Percentiles rank a stretch among this genome's conserved stretches.
These are phyloP conservation scores for Zosterops hypoxanthus DNA, from an alignment of 2,113 vertebrate species.

Conservation along the genomic window DNA sequence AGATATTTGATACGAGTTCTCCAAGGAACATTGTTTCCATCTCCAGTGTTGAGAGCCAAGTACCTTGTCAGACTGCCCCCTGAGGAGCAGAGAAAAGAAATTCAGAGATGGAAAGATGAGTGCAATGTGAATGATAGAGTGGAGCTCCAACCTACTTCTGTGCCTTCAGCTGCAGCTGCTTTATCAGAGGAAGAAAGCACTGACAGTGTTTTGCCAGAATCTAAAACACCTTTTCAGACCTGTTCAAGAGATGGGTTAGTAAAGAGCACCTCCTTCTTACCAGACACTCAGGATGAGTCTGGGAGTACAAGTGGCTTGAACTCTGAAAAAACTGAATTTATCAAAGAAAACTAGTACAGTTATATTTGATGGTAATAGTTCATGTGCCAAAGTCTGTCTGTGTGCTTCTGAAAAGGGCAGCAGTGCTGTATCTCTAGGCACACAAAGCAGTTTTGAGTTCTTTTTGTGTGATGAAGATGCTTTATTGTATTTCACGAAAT, in stretches of 20 bases:
- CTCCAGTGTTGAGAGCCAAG: conserved; percentile 68
- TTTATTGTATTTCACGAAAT: not conserved
- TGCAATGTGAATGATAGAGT: not conserved
- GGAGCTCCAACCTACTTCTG: not conserved
- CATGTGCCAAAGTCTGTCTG: not conserved
- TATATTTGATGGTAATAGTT: not conserved
- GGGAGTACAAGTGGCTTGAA: not conserved
- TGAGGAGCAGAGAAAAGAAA: conserved; percentile 26
- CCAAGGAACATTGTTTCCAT: conserved; percentile 74
- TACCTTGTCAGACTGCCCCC: conserved; percentile 59
- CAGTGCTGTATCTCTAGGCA: not conserved
- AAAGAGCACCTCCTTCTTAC: not conserved
- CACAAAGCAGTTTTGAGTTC: not conserved
- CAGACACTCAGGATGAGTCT: not conserved
- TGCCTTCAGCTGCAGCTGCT: not conserved
- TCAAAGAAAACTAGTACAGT: not conserved
- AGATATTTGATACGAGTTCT: conserved; percentile 81
- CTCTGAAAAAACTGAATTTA: not conserved
- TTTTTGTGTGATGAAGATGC: not conserved
- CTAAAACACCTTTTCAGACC: not conserved
- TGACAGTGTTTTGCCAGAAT: not conserved
- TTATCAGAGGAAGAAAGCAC: not conserved
- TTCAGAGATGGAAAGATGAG: conserved; percentile 66
- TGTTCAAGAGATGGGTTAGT: not conserved
- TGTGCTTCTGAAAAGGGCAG: not conserved